A percentile compares a stretch with the other conserved stretches of the same genome.
phyloP scores from a whole-genome alignment of 2,888 invertebrate genomes.

The Scrobipalpa costella region DNA sequence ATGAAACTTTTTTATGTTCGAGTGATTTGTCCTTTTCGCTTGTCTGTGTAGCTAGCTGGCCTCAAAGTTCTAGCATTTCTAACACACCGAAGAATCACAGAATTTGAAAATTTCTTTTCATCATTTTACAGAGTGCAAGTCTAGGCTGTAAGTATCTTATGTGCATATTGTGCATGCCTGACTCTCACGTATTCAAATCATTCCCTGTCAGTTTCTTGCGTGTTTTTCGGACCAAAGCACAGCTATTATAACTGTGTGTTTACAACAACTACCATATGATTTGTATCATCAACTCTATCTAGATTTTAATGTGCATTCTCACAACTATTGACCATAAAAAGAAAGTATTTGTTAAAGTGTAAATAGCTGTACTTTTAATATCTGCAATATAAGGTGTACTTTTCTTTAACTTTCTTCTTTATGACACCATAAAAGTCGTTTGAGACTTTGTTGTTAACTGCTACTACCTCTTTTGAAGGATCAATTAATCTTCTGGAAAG shows the following conservation, averaged over 20 bases:
- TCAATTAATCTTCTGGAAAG: background rate
- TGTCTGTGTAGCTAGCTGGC: no score
- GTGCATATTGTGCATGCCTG: conserved; percentile 13
- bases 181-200: conserved; percentile 25
- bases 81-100: no score
- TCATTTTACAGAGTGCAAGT: no score
- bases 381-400: no score
- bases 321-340: conserved; percentile 4
- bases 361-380: background rate
- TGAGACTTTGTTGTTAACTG: background rate
- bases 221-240: conserved; percentile 1
- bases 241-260: conserved; percentile 17
- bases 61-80: no score
- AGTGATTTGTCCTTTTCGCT: no score
- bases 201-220: conserved; percentile 20
- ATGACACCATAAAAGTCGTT: background rate
- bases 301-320: conserved; percentile 13
- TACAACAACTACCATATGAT: background rate
- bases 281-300: conserved; percentile 8
- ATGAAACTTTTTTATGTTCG: no score
- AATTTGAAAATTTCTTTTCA: no score
- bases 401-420: background rate
- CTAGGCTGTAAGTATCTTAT: no score
- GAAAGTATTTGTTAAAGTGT: conserved; percentile 1
- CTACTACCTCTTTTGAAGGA: background rate